Conservation (phyloP, 2,888 invertebrate species). For the Drosophila birchii region DNA sequence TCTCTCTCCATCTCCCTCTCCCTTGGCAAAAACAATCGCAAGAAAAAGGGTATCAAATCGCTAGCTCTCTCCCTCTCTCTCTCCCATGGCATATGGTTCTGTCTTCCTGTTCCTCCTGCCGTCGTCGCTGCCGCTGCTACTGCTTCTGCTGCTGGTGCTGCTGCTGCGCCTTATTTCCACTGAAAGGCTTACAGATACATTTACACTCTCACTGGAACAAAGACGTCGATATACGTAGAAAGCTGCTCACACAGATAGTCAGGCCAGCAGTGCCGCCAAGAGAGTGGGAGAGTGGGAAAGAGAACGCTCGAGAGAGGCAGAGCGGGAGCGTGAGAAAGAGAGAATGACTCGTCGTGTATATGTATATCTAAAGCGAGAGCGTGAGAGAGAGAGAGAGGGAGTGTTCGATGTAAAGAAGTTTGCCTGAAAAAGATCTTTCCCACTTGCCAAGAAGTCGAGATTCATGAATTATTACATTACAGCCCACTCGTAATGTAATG, state of each 20-base stretch:
- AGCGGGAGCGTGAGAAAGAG: conserved; percentile 1
- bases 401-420: conserved; percentile 32
- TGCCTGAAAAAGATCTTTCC: conserved; percentile 26
- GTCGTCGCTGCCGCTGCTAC: conserved; percentile 4
- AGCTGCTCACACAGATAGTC: conserved; percentile 34
- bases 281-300: conserved; percentile 1
- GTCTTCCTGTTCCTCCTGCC: conserved; percentile 53
- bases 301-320: not conserved
- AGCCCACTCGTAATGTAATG: conserved; percentile 6
- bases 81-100: conserved; percentile 25
- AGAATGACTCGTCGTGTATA: no score
- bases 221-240: conserved; percentile 36
- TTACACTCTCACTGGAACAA: conserved; percentile 36
- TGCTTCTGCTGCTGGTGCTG: conserved; percentile 53
- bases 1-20: not conserved
- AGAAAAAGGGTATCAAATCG: conserved; percentile 24
- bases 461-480: conserved; percentile 34
- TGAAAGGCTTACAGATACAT: conserved; percentile 59
- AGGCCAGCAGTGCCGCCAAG: not conserved
- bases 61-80: conserved; percentile 11
- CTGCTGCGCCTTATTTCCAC: conserved; percentile 74
- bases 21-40: conserved; percentile 13
- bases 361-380: not conserved
- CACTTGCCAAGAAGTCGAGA: conserved; percentile 31
- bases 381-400: conserved; percentile 20